Evolutionary conservation across 2,888 invertebrate species (phyloP).

Genomic region (Drosophila pseudotakahashii): DNA sequence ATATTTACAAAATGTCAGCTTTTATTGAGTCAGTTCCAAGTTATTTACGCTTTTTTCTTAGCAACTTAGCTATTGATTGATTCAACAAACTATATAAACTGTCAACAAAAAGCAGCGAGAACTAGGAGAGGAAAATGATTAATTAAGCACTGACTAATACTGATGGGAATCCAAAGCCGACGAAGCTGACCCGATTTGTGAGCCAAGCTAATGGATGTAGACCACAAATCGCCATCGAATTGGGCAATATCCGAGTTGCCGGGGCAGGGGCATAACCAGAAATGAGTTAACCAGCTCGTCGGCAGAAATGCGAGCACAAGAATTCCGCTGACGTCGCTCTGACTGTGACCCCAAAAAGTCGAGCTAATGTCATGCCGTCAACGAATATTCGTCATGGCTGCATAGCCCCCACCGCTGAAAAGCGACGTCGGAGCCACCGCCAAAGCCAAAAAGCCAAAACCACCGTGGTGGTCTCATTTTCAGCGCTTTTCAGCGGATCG

Average conservation of each 20-base stretch:
- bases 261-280: conserved; percentile 58
- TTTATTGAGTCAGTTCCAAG: not conserved
- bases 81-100: conserved; percentile 3
- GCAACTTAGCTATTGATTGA: conserved; percentile 7
- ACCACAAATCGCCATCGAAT: conserved; percentile 63
- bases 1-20: conserved; percentile 4
- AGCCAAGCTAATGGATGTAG: conserved; percentile 15
- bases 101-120: conserved; percentile 32
- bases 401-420: conserved; percentile 57
- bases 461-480: conserved; percentile 46
- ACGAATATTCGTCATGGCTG: conserved; percentile 78
- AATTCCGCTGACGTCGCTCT: conserved; percentile 59
- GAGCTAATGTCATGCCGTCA: conserved; percentile 75
- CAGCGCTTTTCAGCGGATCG: conserved; percentile 41
- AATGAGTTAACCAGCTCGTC: conserved; percentile 29
- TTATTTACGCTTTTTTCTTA: not conserved
- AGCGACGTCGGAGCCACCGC: conserved; percentile 21
- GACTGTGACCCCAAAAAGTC: conserved; percentile 74
- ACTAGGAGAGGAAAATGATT: conserved; percentile 44
- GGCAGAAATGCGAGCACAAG: conserved; percentile 58
- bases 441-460: not conserved
- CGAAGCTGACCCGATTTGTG: conserved; percentile 28
- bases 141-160: conserved; percentile 30
- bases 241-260: conserved; percentile 57
- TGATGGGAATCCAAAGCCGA: conserved; percentile 22